Evolutionary conservation across 1,140 invertebrate genomes (phyloP), one percentile per base, ranked within the genome.

Genomic region (Drosophila ironensis): DNA sequence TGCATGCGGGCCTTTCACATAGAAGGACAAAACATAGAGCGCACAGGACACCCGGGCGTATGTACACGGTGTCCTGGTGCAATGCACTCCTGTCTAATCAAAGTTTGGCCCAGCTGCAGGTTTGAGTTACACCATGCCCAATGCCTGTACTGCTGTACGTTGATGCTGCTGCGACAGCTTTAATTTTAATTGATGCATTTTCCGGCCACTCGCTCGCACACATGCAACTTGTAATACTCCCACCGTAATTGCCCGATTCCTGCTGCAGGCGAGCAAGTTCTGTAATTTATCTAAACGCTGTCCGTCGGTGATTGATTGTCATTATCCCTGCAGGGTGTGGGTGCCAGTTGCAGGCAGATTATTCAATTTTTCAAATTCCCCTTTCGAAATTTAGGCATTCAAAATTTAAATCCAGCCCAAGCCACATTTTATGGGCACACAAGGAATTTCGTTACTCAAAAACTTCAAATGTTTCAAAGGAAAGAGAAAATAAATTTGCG

Each of bases 31-130:
- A 14, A 37, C 33, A 8, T 14, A 11, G 12, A 12, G 6, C 33
- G 12, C 12, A 16, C 30, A 6, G 30, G 4, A n/a, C 30, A 30
- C 33, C 8, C 48, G 35, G 12, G 14, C 44, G n/a, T 50, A 56
- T 54, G 24, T 74, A 24, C 44, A 40, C 56, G 60, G 38, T 60
- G 50, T 14, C 41, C 41, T 50, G 20, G 14, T 14, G 67, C 81
- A 87, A 60, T 86, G 80, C 75, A 86, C 80, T 86, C 71, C 70
- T 74, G 75, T 86, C 81, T 87, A 87, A 87, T 86, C 80, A 80
- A 61, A 52, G 27, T 47, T 37, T 37, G 54, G 35, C 9, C 16
- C 46, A 22, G 28, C 44, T 54, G 64, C 63, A 30, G 41, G 20
- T 54, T 52, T 38, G 46, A 47, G 41, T 38, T 33, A 40, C 27